These are phyloP conservation scores for Macrosteles quadrilineatus DNA, from an alignment of 1,140 invertebrate genomes.

Conservation along the genomic window DNA sequence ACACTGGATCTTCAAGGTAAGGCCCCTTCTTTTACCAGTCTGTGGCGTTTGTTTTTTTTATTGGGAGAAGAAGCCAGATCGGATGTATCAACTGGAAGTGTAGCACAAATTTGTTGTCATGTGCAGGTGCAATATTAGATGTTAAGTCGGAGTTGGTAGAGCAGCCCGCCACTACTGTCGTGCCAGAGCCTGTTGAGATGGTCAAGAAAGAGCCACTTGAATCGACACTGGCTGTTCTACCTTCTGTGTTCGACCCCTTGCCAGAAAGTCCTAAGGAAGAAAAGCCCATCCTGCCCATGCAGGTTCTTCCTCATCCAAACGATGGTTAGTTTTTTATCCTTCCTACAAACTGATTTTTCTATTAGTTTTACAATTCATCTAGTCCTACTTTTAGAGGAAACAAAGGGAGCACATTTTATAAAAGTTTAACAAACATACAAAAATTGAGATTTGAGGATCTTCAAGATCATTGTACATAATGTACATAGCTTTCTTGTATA, in stretches of 20 bases:
- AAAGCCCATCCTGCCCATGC: slow-evolving; percentile 30
- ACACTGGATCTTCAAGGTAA: background rate
- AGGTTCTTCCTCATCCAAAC: slow-evolving; percentile 33
- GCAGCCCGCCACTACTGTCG: background rate
- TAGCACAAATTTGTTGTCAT: background rate
- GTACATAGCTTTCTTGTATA: too few species aligned
- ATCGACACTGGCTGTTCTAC: slow-evolving; percentile 33
- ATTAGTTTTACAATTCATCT: too few species aligned
- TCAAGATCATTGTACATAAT: too few species aligned
- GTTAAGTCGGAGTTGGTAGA: slow-evolving; percentile 12
- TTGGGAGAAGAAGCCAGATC: background rate
- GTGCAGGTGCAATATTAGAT: slow-evolving; percentile 24
- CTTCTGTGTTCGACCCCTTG: slow-evolving; percentile 39
- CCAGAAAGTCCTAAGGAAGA: slow-evolving; percentile 39
- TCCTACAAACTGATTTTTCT: background rate
- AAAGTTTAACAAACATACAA: too few species aligned
- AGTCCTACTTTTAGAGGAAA: too few species aligned
- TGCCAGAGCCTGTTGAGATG: background rate
- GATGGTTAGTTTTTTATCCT: slow-evolving; percentile 30
- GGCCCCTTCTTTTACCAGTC: too few species aligned
- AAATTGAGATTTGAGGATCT: too few species aligned
- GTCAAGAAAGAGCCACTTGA: slow-evolving; percentile 13
- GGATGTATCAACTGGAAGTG: background rate
- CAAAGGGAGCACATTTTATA: too few species aligned
- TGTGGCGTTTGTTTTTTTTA: too few species aligned